Conservation (phyloP, 2,113 vertebrate species). For the Cephalopterus ornatus region DNA sequence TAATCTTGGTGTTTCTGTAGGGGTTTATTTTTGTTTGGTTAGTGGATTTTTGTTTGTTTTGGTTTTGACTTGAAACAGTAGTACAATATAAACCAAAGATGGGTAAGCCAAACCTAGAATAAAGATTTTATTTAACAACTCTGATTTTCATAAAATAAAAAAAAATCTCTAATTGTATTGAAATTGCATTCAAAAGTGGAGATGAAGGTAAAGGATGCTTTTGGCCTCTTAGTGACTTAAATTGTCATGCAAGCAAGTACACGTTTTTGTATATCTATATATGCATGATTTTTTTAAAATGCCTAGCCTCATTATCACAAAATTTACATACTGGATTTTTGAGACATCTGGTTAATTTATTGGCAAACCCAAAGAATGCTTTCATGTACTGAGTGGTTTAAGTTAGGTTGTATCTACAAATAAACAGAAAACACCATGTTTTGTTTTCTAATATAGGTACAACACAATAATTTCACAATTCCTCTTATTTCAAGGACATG, state of each 20-base stretch:
- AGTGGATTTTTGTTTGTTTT: neutral
- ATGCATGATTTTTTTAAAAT: neutral
- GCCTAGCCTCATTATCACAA: neutral
- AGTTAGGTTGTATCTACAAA: neutral
- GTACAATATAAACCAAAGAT: neutral
- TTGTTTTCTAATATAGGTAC: neutral
- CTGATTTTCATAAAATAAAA: neutral
- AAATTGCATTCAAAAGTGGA: neutral
- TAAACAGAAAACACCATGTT: neutral
- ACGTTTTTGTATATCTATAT: neutral
- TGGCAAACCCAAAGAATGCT: neutral
- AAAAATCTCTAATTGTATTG: neutral
- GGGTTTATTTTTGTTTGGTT: neutral
- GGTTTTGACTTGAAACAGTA: neutral
- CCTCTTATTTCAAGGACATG: neutral
- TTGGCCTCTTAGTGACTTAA: neutral
- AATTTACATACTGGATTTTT: neutral
- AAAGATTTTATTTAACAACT: neutral
- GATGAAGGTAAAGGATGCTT: neutral
- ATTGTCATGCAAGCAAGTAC: neutral
- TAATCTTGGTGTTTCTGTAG: neutral
- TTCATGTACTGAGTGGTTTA: neutral
- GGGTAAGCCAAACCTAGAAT: neutral
- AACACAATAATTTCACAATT: neutral
- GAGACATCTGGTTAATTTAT: neutral